Conservation (phyloP, 2,113 vertebrate genomes). For the Saimiri boliviensis region DNA sequence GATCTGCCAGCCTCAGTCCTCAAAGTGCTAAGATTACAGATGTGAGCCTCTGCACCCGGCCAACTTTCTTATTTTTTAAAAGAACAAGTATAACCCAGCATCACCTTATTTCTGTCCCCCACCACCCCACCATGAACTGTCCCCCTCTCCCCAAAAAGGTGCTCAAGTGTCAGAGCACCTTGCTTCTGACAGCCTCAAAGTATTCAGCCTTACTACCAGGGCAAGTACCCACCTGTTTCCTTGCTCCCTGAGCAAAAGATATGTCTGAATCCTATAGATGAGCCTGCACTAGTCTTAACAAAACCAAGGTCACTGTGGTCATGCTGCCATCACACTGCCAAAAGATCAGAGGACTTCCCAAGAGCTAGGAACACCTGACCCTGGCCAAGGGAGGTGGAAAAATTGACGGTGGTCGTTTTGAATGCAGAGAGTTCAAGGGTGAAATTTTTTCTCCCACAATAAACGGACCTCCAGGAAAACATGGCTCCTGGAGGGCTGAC, state of each 20-base stretch:
- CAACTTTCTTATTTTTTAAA: neutral
- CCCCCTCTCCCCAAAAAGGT: neutral
- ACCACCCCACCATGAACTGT: neutral
- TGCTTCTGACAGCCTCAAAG: neutral
- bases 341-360: neutral
- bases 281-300: neutral
- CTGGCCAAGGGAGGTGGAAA: neutral
- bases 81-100: neutral
- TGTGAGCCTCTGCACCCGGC: no score
- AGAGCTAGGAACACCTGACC: neutral
- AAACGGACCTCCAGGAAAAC: neutral
- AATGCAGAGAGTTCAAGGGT: neutral
- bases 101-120: neutral
- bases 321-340: no score
- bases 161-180: neutral
- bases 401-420: neutral
- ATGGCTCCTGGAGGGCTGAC: neutral
- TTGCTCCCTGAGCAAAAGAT: neutral
- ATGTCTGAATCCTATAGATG: neutral
- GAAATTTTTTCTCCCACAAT: neutral
- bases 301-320: neutral
- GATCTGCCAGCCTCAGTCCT: no score
- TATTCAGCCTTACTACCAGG: neutral
- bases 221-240: neutral
- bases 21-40: no score